A percentile compares a stretch with the other conserved stretches of the same genome.
These are phyloP conservation scores for Caenorhabditis tropicalis DNA, from an alignment of 1,140 invertebrate species.

Conservation along the genomic window DNA sequence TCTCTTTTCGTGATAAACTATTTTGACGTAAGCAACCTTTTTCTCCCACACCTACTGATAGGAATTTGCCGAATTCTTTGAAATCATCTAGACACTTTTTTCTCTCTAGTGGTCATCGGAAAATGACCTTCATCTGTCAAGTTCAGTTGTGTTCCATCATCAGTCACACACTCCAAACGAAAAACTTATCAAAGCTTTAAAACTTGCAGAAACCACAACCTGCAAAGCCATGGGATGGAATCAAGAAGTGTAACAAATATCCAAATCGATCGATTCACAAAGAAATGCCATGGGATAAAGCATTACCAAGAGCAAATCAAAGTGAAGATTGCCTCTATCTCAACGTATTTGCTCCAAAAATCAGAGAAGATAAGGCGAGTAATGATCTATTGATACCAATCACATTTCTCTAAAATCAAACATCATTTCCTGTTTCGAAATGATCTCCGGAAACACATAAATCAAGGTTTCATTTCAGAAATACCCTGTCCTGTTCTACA, in stretches of 20 bases:
- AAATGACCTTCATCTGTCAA: constrained; percentile 19
- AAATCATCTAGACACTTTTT: constrained; percentile 1
- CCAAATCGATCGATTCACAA: constrained; percentile 52
- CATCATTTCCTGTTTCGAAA: neutral
- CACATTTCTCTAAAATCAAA: no score
- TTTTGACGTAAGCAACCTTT: constrained; percentile 21
- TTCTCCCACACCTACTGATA: neutral
- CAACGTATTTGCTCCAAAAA: constrained; percentile 81
- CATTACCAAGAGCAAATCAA: constrained; percentile 44
- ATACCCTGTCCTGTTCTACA: constrained; percentile 88
- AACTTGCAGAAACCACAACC: constrained; percentile 62
- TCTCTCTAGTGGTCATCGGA: neutral
- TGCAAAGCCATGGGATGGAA: constrained; percentile 53
- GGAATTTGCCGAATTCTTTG: constrained; percentile 26
- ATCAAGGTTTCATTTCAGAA: constrained; percentile 13
- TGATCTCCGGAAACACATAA: neutral
- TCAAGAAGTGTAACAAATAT: constrained; percentile 43
- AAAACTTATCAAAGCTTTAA: no score
- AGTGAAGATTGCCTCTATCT: constrained; percentile 94
- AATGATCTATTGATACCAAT: neutral
- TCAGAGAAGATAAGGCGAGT: constrained; percentile 61
- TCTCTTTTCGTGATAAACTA: neutral
- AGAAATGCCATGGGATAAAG: constrained; percentile 57
- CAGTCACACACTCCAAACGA: neutral
- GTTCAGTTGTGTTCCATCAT: neutral